Conservation (phyloP, 2,113 vertebrate genomes). For the Bambusicola thoracicus region DNA sequence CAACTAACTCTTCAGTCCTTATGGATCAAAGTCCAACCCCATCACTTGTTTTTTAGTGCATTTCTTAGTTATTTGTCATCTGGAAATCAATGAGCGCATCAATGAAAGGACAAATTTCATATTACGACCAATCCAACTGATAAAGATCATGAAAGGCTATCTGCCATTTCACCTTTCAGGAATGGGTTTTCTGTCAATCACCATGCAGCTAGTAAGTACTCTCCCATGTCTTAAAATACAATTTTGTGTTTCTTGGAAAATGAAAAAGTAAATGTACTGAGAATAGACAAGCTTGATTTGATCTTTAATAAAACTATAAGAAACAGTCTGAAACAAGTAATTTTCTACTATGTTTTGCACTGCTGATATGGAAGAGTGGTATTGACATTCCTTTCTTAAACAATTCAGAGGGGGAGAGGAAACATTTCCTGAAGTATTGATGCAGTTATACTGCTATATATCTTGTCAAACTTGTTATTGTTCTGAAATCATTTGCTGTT, state of each 20-base stretch:
- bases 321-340: background rate
- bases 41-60: background rate
- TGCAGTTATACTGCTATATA: background rate
- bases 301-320: constrained; percentile 22
- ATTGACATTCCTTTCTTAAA: background rate
- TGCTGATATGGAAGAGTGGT: background rate
- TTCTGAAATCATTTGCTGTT: background rate
- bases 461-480: background rate
- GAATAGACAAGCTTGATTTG: background rate
- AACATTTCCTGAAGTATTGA: background rate
- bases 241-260: background rate
- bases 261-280: background rate
- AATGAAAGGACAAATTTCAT: constrained; percentile 37
- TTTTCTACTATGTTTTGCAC: constrained; percentile 2
- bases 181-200: constrained; percentile 53
- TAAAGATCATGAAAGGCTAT: constrained; percentile 40
- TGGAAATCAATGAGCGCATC: constrained; percentile 23
- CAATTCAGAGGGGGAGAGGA: background rate
- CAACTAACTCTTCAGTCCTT: background rate
- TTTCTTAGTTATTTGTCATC: constrained; percentile 19
- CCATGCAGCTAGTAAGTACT: background rate
- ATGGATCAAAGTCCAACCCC: background rate
- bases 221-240: background rate
- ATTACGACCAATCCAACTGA: constrained; percentile 45
- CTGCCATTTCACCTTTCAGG: background rate